A percentile compares a stretch with the other conserved stretches of the same genome.
Evolutionary conservation across 2,888 invertebrate species (phyloP).

Genomic region (Sabellastarte sp.): DNA sequence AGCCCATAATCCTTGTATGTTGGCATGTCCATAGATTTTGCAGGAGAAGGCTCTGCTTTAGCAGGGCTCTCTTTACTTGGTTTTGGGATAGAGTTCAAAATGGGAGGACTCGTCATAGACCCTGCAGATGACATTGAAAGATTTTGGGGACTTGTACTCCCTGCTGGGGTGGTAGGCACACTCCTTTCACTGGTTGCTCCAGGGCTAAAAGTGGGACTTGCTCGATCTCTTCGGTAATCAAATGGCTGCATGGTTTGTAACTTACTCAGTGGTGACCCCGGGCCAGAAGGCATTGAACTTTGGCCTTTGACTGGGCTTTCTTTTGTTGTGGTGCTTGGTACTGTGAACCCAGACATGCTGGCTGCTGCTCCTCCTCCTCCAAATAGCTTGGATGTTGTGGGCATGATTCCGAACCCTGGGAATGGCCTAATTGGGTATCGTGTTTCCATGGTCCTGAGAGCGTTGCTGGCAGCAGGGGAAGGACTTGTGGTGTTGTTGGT

Average conservation of each 20-base stretch:
- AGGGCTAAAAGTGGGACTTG: conserved; percentile 16
- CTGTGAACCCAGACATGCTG: too few relatives aligned
- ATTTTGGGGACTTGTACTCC: conserved; percentile 20
- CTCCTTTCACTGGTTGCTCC: conserved; percentile 13
- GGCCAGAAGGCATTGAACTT: not conserved
- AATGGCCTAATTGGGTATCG: not conserved
- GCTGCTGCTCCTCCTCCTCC: not conserved
- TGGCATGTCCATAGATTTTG: not conserved
- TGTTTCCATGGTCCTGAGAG: not conserved
- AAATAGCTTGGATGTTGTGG: not conserved
- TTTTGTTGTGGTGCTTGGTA: not conserved
- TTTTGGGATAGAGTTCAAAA: not conserved
- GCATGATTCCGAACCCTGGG: not conserved
- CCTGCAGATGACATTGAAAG: conserved; percentile 9
- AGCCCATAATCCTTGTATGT: not conserved
- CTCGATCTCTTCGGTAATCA: conserved; percentile 69
- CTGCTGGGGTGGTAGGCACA: conserved; percentile 3
- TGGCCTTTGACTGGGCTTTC: not conserved
- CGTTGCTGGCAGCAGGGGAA: not conserved
- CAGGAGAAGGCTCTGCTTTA: not conserved
- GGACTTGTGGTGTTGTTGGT: not conserved
- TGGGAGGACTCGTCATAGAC: not conserved
- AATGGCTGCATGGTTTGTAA: conserved; percentile 95
- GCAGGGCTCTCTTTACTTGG: not conserved
- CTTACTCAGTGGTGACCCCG: conserved; percentile 75